Evolutionary conservation across 92 coral and sea anemone genomes (phyloP).

Genomic region (Porites divaricata): DNA sequence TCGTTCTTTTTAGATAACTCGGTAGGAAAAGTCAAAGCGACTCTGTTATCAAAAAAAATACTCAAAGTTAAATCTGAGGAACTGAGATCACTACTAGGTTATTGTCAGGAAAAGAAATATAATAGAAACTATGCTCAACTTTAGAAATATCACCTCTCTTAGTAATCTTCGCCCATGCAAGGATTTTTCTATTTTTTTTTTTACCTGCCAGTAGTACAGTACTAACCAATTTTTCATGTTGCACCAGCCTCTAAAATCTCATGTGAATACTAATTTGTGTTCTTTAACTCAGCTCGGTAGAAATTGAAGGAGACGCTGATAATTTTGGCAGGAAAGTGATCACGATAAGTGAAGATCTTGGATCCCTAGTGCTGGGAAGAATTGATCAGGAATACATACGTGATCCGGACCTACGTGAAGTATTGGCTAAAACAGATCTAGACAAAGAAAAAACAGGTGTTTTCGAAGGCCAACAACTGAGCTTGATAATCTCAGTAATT

Average conservation of each 20-base stretch:
- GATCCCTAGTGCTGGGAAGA: conserved; percentile 13
- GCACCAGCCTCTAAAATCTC: background rate
- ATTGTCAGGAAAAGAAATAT: too few species aligned
- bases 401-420: background rate
- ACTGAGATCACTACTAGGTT: too few species aligned
- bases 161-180: too few species aligned
- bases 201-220: too few species aligned
- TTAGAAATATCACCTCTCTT: too few species aligned
- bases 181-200: too few species aligned
- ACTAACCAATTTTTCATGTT: too few species aligned
- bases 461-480: conserved; percentile 5
- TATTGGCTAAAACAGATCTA: conserved; percentile 8
- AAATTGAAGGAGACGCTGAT: background rate
- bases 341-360: background rate
- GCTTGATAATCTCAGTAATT: conserved; percentile 16
- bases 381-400: background rate
- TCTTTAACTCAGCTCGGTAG: background rate
- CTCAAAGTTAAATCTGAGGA: too few species aligned
- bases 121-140: too few species aligned
- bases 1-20: too few species aligned
- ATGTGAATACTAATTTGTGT: background rate
- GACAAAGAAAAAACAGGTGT: background rate
- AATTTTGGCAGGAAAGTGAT: background rate
- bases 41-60: too few species aligned
- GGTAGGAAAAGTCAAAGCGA: too few species aligned